These are phyloP conservation scores for Onthophagus taurus DNA, from an alignment of 1,140 invertebrate genomes.

Conservation along the genomic window DNA sequence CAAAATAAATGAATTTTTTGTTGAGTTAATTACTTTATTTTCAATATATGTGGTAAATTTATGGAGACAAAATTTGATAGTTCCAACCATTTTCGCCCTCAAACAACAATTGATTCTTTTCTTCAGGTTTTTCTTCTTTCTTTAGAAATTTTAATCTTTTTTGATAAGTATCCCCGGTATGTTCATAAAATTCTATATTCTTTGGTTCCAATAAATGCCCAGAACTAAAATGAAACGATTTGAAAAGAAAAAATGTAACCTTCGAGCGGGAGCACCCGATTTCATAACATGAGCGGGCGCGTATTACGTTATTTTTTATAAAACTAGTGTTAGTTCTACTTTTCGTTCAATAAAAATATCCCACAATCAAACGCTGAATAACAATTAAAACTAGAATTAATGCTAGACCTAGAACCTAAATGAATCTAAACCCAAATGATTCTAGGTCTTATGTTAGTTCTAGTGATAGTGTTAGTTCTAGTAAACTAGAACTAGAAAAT, in stretches of 20 bases:
- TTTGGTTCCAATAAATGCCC: background rate
- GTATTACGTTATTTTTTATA: no score
- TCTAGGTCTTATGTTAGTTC: no score
- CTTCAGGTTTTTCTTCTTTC: background rate
- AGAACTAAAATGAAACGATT: background rate
- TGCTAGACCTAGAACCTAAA: no score
- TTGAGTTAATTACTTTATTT: conserved; percentile 3
- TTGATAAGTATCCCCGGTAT: background rate
- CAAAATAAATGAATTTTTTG: background rate
- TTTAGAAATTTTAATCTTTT: background rate
- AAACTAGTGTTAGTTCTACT: no score
- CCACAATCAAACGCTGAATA: no score
- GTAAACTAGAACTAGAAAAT: no score
- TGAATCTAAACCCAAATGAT: no score
- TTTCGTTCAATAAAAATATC: no score
- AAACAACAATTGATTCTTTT: conserved; percentile 2
- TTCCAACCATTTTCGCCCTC: conserved; percentile 8
- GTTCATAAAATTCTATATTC: background rate
- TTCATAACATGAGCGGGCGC: no score
- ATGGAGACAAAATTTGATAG: conserved; percentile 9
- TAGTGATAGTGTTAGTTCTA: no score
- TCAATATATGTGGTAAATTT: background rate
- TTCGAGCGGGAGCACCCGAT: no score
- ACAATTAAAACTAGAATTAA: no score
- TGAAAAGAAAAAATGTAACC: background rate